Conservation (phyloP, 2,113 vertebrate species). For the Otis tarda region DNA sequence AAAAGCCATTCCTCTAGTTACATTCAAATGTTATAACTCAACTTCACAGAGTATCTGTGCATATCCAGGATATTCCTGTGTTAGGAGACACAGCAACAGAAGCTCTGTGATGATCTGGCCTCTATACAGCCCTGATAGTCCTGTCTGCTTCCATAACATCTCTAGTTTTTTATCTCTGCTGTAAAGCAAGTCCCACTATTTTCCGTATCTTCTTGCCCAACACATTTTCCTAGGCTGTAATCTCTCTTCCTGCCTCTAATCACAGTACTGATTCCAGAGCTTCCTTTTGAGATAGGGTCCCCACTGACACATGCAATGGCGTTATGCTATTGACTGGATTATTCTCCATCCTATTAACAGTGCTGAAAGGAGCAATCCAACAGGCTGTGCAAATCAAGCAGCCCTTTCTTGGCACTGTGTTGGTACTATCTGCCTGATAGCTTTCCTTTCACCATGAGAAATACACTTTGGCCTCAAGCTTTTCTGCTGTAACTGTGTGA, state of each 20-base stretch:
- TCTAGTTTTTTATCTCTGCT: not conserved
- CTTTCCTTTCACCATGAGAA: not conserved
- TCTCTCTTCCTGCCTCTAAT: conserved; percentile 46
- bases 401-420: not conserved
- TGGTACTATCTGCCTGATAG: not conserved
- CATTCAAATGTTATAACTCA: not conserved
- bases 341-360: not conserved
- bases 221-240: not conserved
- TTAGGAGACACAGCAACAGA: not conserved
- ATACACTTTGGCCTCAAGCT: not conserved
- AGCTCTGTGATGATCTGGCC: not conserved
- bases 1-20: not conserved
- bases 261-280: not conserved
- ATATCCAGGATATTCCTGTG: not conserved
- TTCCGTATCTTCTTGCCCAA: not conserved
- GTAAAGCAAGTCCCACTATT: not conserved
- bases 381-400: not conserved
- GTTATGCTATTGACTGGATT: not conserved
- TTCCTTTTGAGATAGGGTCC: conserved; percentile 1
- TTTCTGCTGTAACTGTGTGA: not conserved
- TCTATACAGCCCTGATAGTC: not conserved
- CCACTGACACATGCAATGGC: not conserved
- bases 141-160: not conserved
- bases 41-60: not conserved
- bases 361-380: conserved; percentile 19